A percentile compares a stretch with the other conserved stretches of the same genome.
These are phyloP conservation scores for Ciconia stormi DNA, from an alignment of 2,113 vertebrate genomes.

Conservation along the genomic window DNA sequence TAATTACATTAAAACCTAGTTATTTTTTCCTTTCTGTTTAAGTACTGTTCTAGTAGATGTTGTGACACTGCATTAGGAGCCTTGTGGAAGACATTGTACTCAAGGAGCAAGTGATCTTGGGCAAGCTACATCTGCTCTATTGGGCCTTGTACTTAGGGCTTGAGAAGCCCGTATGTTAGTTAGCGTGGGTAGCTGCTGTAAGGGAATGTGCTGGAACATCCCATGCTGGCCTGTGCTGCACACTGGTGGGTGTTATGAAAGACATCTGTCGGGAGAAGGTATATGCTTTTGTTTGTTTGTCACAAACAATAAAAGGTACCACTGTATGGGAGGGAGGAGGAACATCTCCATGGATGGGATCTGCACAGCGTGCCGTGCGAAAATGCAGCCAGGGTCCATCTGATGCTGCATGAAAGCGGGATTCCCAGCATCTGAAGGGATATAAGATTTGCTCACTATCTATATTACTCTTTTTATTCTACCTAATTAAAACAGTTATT, in stretches of 20 bases:
- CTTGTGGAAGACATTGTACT: neutral
- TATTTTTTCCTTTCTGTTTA: neutral
- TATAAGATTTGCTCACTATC: neutral
- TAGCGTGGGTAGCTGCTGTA: neutral
- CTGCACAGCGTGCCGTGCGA: accelerated
- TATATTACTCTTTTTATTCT: neutral
- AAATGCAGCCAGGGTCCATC: neutral
- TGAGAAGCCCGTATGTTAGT: neutral
- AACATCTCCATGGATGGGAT: accelerated
- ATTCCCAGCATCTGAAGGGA: accelerated
- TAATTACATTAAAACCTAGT: neutral
- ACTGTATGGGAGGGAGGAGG: neutral
- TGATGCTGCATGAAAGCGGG: accelerated
- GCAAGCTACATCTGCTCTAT: neutral
- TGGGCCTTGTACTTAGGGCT: neutral
- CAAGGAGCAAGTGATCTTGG: neutral
- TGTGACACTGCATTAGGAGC: neutral
- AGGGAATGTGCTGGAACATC: neutral
- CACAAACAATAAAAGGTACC: neutral
- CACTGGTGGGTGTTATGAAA: neutral
- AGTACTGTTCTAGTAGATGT: neutral
- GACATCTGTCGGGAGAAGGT: neutral
- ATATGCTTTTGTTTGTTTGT: neutral
- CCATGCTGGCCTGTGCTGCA: neutral
- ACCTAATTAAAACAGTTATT: neutral